Evolutionary conservation across 2,113 vertebrate genomes (phyloP).

Genomic region (Probosciger aterrimus): DNA sequence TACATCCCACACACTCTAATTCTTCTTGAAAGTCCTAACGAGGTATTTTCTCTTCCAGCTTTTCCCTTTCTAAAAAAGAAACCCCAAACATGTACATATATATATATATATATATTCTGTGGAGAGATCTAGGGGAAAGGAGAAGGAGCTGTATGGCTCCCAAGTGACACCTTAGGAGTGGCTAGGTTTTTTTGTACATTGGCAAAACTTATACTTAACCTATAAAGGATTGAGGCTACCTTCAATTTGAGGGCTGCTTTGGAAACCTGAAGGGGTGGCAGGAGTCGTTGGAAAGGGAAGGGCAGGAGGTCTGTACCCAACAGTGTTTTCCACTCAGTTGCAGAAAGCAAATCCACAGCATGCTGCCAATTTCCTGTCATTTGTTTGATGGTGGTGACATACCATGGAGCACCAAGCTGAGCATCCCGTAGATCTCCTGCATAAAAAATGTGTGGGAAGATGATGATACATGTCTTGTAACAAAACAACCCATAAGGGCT

Average conservation of each 20-base stretch:
- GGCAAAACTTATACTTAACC: neutral
- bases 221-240: neutral
- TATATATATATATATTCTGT: neutral
- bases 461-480: slow-evolving; percentile 48
- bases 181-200: neutral
- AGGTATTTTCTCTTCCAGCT: neutral
- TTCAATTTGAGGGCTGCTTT: neutral
- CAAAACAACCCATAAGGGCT: slow-evolving; percentile 7
- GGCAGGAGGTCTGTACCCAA: neutral
- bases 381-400: neutral
- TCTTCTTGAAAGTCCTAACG: neutral
- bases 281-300: neutral
- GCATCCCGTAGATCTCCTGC: slow-evolving; percentile 4
- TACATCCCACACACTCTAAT: neutral
- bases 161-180: neutral
- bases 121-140: neutral
- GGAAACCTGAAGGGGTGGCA: neutral
- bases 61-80: neutral
- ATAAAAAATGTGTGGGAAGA: slow-evolving; percentile 32
- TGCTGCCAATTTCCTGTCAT: slow-evolving; percentile 30
- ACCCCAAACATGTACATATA: too few species aligned
- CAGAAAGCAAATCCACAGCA: neutral
- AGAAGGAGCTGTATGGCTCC: neutral
- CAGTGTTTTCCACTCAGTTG: slow-evolving; percentile 16
- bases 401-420: neutral